Evolutionary conservation across 2,888 invertebrate species (phyloP).

Genomic region (Cosmorhoe ocellata): DNA sequence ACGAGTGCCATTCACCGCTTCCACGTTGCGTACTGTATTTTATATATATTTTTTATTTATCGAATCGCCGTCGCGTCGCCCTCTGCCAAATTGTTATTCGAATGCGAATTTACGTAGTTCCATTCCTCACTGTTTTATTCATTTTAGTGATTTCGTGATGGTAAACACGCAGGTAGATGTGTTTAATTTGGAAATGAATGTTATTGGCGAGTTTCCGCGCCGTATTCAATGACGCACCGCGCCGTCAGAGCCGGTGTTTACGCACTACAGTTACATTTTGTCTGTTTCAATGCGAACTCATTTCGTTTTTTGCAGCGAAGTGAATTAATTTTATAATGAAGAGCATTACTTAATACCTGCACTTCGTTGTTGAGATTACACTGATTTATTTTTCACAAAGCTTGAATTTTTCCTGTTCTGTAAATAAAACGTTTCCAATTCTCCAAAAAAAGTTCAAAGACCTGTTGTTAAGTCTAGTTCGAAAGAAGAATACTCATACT

Average conservation of each 20-base stretch:
- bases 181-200: constrained; percentile 82
- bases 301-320: constrained; percentile 12
- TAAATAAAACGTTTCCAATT: no score
- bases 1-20: constrained; percentile 82
- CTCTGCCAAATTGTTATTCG: constrained; percentile 78
- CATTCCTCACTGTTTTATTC: constrained; percentile 80
- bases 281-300: constrained; percentile 38
- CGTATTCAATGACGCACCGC: constrained; percentile 59
- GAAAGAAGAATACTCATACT: no score
- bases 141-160: constrained; percentile 78
- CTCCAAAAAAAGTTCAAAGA: no score
- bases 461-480: no score
- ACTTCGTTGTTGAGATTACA: no score
- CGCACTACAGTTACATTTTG: constrained; percentile 46
- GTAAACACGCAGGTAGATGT: constrained; percentile 80
- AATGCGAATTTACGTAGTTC: constrained; percentile 72
- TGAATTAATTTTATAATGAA: constrained; percentile 13
- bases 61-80: constrained; percentile 52
- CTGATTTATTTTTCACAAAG: no score
- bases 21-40: constrained; percentile 76
- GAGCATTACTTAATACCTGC: neutral
- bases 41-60: constrained; percentile 79
- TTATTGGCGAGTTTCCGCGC: constrained; percentile 76
- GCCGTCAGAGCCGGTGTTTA: constrained; percentile 46
- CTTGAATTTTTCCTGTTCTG: no score